Evolutionary conservation across 2,113 vertebrate genomes (phyloP), one percentile per base, ranked within the genome.

Genomic region (Mus pahari): DNA sequence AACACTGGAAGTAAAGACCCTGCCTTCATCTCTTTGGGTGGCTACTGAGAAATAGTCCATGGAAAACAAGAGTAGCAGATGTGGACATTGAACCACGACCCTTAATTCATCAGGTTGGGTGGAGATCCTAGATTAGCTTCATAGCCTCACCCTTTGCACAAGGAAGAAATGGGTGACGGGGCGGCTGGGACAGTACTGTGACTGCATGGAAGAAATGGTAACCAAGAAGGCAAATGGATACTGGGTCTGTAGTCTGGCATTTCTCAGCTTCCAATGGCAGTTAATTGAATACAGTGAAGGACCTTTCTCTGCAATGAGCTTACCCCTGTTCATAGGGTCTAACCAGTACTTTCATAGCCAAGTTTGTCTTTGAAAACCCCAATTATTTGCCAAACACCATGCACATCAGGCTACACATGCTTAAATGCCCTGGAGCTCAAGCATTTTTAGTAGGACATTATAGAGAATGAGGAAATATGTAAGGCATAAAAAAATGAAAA

Each of bases 21-120:
- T 68, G 68, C 97, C 97, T 98, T 99, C 98, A 98, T 98, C 98
- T 98, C 96, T 97, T 98, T 98, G 98, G 97, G 98, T 98, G 98
- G 98, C 97, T 98, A 96, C 50, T 95, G 71, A 98, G 92, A 96
- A 92, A 84, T 70, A 86, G 89, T 42, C 90, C 96, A 60, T 20
- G 91, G 95, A 98, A 98, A 98, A 98, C 53, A 97, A 97, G 96
- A 98, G 62, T 73, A 97, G 93, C 98, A 98, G 97, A 98, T 97
- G 97, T 89, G 91, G 87, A 60, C 79, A 96, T 39, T 91, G 94
- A 96, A 91, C 36, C 0, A 0, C 53, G 73, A 71, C 24, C 45
- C 96, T 92, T 28, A 5, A 39, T 92, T 95, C 92, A 92, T 64
- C 96, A 98, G 97, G 97, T 97, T 97, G 96, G 84, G 84, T 97